Conservation (phyloP, 2,797 vertebrate species). For the Luscinia megarhynchos region DNA sequence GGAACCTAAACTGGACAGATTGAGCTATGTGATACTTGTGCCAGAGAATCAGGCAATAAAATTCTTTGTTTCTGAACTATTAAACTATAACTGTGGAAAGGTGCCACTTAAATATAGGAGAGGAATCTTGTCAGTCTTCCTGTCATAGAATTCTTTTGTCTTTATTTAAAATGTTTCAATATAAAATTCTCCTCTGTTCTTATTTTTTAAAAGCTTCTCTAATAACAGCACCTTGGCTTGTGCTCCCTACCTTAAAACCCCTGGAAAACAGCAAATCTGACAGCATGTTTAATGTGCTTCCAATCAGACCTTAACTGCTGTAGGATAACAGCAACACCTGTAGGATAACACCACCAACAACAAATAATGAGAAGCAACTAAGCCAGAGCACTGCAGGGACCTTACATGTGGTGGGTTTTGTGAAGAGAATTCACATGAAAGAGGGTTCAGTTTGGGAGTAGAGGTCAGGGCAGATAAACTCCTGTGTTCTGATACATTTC, state of each 20-base stretch:
- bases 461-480: conserved; percentile 83
- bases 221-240: not conserved
- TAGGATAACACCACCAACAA: not conserved
- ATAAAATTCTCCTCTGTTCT: not conserved
- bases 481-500: conserved; percentile 81
- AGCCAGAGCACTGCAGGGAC: conserved; percentile 72
- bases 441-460: conserved; percentile 74
- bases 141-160: not conserved
- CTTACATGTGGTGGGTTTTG: conserved; percentile 78
- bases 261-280: not conserved
- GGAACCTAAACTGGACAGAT: not conserved
- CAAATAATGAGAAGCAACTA: conserved; percentile 65
- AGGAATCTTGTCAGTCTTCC: not conserved
- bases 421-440: conserved; percentile 82
- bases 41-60: not conserved
- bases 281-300: not conserved
- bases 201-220: not conserved
- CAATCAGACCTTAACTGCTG: conserved; percentile 52
- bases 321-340: conserved; percentile 13
- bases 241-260: not conserved
- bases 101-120: not conserved
- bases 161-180: not conserved
- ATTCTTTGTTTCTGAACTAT: not conserved
- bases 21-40: not conserved
- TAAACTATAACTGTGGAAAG: not conserved